Evolutionary conservation across 2,888 invertebrate genomes (phyloP).

Genomic region (Trachelus troglodyta): DNA sequence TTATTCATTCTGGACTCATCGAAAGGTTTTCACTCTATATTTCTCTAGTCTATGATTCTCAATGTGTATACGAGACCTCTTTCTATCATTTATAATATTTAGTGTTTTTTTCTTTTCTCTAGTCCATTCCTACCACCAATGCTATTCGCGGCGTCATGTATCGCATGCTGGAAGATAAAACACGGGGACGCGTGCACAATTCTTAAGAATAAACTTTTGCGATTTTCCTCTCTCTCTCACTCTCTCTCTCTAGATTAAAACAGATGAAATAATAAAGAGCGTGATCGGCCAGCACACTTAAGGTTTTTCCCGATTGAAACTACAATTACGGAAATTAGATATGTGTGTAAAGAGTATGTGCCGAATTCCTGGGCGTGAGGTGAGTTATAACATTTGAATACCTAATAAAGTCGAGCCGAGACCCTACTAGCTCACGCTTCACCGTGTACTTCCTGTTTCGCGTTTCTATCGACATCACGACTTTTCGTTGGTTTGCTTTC

Average conservation of each 20-base stretch:
- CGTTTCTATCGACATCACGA: not conserved
- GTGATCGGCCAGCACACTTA: not conserved
- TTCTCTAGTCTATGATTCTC: too few species aligned
- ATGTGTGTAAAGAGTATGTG: not conserved
- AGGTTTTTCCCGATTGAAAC: not conserved
- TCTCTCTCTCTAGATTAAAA: not conserved
- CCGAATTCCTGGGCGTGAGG: not conserved
- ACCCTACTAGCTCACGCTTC: not conserved
- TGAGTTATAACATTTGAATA: conserved; percentile 14
- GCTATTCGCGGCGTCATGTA: not conserved
- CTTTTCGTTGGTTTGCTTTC: conserved; percentile 29
- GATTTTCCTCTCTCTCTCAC: not conserved
- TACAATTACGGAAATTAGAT: not conserved
- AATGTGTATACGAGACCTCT: too few species aligned
- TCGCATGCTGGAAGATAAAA: not conserved
- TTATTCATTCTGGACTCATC: not conserved
- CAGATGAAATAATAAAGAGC: not conserved
- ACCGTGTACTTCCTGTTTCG: not conserved
- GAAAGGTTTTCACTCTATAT: not conserved
- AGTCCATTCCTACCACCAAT: not conserved
- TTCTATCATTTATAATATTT: not conserved
- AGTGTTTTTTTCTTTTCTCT: not conserved
- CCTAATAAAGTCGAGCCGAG: conserved; percentile 3
- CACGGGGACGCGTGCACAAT: not conserved
- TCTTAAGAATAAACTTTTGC: not conserved